phyloP scores from a whole-genome alignment of 2,888 invertebrate genomes.

The Dendrolimus houi region DNA sequence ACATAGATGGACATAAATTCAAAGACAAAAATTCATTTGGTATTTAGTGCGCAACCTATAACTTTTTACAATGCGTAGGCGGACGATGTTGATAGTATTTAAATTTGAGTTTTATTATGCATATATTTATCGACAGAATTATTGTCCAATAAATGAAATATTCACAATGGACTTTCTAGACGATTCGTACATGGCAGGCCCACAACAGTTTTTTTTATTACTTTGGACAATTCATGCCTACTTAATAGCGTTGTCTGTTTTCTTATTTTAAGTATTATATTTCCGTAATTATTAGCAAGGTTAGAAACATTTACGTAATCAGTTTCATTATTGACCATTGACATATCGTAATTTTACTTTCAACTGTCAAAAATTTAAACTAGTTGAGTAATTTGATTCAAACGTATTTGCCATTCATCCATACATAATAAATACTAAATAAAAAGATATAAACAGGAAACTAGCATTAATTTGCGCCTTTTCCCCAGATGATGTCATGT shows the following conservation, averaged over 20 bases:
- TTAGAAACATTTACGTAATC: background rate
- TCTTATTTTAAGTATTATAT: too few relatives aligned
- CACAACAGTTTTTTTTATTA: too few relatives aligned
- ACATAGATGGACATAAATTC: background rate
- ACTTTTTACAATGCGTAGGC: background rate
- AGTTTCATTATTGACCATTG: conserved; percentile 4
- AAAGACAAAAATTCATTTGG: background rate
- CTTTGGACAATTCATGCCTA: too few relatives aligned
- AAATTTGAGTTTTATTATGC: background rate
- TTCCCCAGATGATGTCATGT: conserved; percentile 56
- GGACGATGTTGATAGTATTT: background rate
- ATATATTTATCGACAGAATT: conserved; percentile 1
- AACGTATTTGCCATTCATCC: conserved; percentile 31
- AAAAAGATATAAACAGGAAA: conserved; percentile 51
- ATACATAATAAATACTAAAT: conserved; percentile 40
- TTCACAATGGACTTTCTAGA: conserved; percentile 10
- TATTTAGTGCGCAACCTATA: background rate
- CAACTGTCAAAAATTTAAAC: conserved; percentile 2
- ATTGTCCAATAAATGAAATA: conserved; percentile 8
- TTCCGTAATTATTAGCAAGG: too few relatives aligned
- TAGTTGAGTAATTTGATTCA: conserved; percentile 21
- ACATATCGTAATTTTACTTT: too few relatives aligned
- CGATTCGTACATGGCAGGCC: background rate
- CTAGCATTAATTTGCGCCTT: conserved; percentile 54
- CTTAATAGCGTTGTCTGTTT: too few relatives aligned